Base-by-base conservation (phyloP, 2,888 invertebrate species). In the Caenorhabditis sinica region DNA sequence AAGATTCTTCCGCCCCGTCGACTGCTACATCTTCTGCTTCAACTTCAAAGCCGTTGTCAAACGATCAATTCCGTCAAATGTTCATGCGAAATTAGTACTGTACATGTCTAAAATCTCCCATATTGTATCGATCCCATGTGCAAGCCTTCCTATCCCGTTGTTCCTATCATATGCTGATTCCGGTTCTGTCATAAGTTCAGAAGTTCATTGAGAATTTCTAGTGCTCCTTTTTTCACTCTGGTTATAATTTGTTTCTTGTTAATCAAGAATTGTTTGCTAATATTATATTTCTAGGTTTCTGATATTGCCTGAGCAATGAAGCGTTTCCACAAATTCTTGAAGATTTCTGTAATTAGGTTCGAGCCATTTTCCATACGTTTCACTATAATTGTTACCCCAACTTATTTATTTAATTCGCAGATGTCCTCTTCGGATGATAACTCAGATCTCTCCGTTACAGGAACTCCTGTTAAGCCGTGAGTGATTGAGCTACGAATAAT, bases 41-140 rank as follows among this genome's bases (percentile, higher is more conserved):
- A 2, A 20, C 74, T 13, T 15, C 58, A 20, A 65, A 49, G 49
- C 49, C 79, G 2, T 43, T 80, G 5, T 80, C 80, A 9, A 80
- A 80, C 51, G 80, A 80, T n/a, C 66, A 72, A 23, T 80, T 80
- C 56, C 80, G 80, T 36, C 53, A 72, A 56, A n/a, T 80, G 56
- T 53, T 80, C 25, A 28, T 66, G 65, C 66, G 63, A 74, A 82
- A 75, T 28, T 82, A 51, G 25, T 33, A 20, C 4, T 25, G 40
- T 33, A n/a, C 23, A 33, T 33, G 33, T 58, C 23, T n/a, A 66
- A 28, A 13, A 36, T 30, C 23, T 43, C 23, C 11, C 58, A 30
- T 56, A 2, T 43, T 72, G 8, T 33, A 8, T 6, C 8, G 5
- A 45, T 5, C 17, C 13, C 15, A 17, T 17, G 15, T 45, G 53